These are phyloP conservation scores for Thymelicus acteon DNA, from an alignment of 2,888 invertebrate genomes.

Conservation along the genomic window DNA sequence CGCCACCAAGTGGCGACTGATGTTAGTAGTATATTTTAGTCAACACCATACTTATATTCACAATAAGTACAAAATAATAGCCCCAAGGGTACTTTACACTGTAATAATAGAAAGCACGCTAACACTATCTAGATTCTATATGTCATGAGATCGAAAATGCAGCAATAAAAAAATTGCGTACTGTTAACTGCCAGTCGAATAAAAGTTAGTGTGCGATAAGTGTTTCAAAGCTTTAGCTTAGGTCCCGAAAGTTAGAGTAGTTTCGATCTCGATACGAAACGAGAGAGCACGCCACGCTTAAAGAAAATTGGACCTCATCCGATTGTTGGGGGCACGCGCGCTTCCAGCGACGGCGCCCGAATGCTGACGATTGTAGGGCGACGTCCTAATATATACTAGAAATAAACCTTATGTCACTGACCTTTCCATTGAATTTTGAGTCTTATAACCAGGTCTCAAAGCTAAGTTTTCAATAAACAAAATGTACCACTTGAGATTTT, in stretches of 20 bases:
- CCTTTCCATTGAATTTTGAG: background rate
- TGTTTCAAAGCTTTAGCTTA: conserved; percentile 24
- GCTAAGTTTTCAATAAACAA: background rate
- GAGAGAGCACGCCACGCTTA: conserved; percentile 37
- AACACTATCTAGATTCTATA: too few relatives aligned
- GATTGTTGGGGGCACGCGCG: conserved; percentile 72
- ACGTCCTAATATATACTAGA: conserved; percentile 3
- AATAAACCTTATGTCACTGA: background rate
- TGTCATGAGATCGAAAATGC: too few relatives aligned
- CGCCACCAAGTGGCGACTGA: too few relatives aligned
- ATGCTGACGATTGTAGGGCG: conserved; percentile 62
- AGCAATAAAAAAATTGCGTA: too few relatives aligned
- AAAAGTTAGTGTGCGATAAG: conserved; percentile 20
- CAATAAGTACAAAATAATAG: too few relatives aligned
- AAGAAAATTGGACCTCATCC: conserved; percentile 59
- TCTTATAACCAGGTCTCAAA: background rate
- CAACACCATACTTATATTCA: too few relatives aligned
- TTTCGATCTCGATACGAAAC: conserved; percentile 38
- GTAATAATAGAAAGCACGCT: too few relatives aligned
- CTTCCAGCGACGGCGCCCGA: conserved; percentile 69
- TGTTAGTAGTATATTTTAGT: too few relatives aligned
- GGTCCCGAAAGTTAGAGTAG: conserved; percentile 18
- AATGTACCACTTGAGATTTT: background rate
- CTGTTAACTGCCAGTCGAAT: background rate
- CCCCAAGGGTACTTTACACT: too few relatives aligned